Percentiles rank a stretch among this genome's conserved stretches.
Evolutionary conservation across 2,113 vertebrate species (phyloP).

Genomic region (Rattus rattus): DNA sequence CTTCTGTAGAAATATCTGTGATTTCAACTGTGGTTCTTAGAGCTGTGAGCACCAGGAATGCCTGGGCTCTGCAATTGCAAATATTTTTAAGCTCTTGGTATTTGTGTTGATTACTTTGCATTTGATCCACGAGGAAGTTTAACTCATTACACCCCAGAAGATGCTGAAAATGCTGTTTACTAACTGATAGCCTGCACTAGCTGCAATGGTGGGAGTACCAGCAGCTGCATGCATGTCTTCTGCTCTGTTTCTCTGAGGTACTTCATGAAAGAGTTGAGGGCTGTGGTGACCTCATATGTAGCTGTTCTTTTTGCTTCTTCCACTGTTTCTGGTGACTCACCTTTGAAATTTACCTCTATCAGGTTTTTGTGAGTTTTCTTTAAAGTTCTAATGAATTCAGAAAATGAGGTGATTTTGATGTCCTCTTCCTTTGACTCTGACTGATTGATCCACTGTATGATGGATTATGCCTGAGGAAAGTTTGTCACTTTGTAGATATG

Average conservation of each 20-base stretch:
- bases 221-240: conserved; percentile 67
- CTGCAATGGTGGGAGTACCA: conserved; percentile 79
- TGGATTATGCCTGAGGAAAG: not conserved
- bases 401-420: conserved; percentile 39
- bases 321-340: not conserved
- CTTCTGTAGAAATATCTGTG: not conserved
- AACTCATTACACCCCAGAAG: conserved; percentile 77
- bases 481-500: not conserved
- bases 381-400: conserved; percentile 54
- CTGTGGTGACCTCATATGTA: not conserved
- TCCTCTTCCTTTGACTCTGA: not conserved
- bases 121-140: conserved; percentile 21
- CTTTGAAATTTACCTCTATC: not conserved
- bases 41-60: conserved; percentile 74
- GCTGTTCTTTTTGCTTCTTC: conserved; percentile 64
- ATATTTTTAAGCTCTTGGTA: conserved; percentile 76
- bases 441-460: conserved; percentile 75
- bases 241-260: conserved; percentile 55
- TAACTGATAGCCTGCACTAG: conserved; percentile 69
- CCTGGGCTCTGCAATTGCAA: conserved; percentile 70
- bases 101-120: not conserved
- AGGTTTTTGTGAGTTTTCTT: conserved; percentile 46
- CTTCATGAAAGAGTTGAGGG: conserved; percentile 70
- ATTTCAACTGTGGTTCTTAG: conserved; percentile 44
- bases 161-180: conserved; percentile 48